These are phyloP conservation scores for Trichogramma dendrolimi DNA, from an alignment of 2,888 invertebrate genomes.

Conservation along the genomic window DNA sequence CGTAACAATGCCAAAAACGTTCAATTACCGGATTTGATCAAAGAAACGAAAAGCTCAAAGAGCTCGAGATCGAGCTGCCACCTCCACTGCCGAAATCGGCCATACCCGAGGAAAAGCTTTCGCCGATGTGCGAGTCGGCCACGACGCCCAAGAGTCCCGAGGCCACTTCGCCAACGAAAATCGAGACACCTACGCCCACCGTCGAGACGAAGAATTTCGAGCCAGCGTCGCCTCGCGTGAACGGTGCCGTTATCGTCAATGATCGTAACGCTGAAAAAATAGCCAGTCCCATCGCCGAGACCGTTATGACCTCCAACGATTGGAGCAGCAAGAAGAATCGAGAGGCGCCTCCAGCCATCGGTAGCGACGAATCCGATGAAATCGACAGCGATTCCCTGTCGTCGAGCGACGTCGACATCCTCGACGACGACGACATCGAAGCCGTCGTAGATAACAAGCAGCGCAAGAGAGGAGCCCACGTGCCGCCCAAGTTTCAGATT, in stretches of 20 bases:
- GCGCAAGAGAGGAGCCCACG: conserved; percentile 30
- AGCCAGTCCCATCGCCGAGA: conserved; percentile 62
- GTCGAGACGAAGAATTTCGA: conserved; percentile 8
- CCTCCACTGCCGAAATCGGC: conserved; percentile 12
- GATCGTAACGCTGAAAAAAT: not conserved
- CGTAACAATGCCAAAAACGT: conserved; percentile 28
- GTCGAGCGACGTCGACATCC: conserved; percentile 47
- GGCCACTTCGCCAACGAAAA: conserved; percentile 3
- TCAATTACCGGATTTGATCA: conserved; percentile 46
- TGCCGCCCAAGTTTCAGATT: conserved; percentile 66
- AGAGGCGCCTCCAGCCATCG: conserved; percentile 26
- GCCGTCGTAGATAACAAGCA: too few relatives aligned
- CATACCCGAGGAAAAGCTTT: conserved; percentile 14
- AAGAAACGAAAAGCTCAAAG: conserved; percentile 46
- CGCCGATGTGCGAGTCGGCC: conserved; percentile 3
- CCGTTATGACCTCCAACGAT: conserved; percentile 56
- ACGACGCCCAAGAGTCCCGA: conserved; percentile 17
- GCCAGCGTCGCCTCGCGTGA: conserved; percentile 1
- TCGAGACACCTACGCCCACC: conserved; percentile 17
- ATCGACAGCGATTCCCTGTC: conserved; percentile 63
- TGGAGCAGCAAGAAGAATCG: conserved; percentile 32
- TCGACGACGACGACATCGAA: conserved; percentile 37
- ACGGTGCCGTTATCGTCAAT: conserved; percentile 45
- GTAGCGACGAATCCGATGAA: conserved; percentile 48
- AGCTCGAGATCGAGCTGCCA: conserved; percentile 2